phyloP scores from a whole-genome alignment of 2,113 vertebrate genomes.

The Pseudopodoces humilis region DNA sequence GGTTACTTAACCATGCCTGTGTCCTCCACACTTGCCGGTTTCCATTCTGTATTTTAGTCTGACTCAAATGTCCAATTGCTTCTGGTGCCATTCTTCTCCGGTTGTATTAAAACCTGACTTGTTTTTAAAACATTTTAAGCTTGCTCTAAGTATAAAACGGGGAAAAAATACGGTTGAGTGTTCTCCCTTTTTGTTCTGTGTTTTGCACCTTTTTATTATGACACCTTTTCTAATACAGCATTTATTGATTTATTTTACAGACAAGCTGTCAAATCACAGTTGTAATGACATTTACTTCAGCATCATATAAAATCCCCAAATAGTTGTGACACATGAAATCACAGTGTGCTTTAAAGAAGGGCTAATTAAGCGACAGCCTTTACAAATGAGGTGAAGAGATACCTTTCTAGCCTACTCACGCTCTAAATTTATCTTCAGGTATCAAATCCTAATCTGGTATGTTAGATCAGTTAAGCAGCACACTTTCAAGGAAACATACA shows the following conservation, averaged over 20 bases:
- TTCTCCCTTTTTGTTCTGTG: neutral
- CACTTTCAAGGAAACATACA: neutral
- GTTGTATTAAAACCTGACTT: neutral
- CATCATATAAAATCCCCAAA: neutral
- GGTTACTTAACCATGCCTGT: neutral
- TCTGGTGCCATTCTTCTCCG: neutral
- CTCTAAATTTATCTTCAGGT: neutral
- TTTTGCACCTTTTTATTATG: neutral
- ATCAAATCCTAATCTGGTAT: neutral
- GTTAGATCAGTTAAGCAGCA: neutral
- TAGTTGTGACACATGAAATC: neutral
- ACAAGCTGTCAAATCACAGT: neutral
- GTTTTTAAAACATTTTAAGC: neutral
- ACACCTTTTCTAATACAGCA: neutral
- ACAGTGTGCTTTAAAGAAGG: neutral
- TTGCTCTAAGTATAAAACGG: neutral
- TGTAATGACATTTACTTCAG: neutral
- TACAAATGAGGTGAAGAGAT: neutral
- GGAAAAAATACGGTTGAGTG: neutral
- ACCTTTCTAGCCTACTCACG: neutral
- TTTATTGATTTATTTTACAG: neutral
- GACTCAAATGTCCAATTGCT: neutral
- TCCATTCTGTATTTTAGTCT: neutral
- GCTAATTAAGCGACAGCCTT: neutral
- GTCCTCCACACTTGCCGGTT: neutral